Evolutionary conservation across 2,888 invertebrate species (phyloP), one percentile per base, ranked within the genome.

Genomic region (Argyresthia albistria): DNA sequence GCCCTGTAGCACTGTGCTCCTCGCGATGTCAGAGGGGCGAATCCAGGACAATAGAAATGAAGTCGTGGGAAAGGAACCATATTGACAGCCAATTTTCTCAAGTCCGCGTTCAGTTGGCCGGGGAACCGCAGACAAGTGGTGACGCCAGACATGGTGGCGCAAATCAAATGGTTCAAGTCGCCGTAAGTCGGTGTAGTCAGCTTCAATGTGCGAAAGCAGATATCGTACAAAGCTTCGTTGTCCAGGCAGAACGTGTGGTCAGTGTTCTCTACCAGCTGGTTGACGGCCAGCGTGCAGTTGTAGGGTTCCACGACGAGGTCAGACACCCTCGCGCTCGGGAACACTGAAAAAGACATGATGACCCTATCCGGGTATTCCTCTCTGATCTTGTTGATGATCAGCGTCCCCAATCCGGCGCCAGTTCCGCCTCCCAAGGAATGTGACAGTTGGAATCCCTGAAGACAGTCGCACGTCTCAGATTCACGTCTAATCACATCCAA

Each of bases 301-400:
- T 91, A 91, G 0, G 91, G 91, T 61, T 91, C 91, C n/a, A 91
- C 90, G 1, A 91, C 90, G 3, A 90, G 90, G 69, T 91, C 91
- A 0, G 90, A 91, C 2, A 79, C 78, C 74, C 92, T 91, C 7
- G 91, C 91, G 43, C 90, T 91, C 8, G 92, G 92, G 36, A 92
- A 88, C 14, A 94, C 90, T 14, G 91, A 91, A 70, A 91, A 93
- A 1, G 93, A 93, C 68, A 90, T 91, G 88, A 94, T 92, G 59
- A 94, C 93, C 58, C 94, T 80, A 73, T 94, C 93, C 0, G 93
- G 93, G 65, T 93, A 94, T 66, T 94, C 93, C 66, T 93, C 93
- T 16, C 92, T 87, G 55, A 94, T 92, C 73, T 93, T 93, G 48
- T 90, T 91, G 59, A 94, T 90, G 45, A 94, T 76, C 35, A 94